Conservation (phyloP, 1,140 invertebrate genomes). For the Orchesella cincta region DNA sequence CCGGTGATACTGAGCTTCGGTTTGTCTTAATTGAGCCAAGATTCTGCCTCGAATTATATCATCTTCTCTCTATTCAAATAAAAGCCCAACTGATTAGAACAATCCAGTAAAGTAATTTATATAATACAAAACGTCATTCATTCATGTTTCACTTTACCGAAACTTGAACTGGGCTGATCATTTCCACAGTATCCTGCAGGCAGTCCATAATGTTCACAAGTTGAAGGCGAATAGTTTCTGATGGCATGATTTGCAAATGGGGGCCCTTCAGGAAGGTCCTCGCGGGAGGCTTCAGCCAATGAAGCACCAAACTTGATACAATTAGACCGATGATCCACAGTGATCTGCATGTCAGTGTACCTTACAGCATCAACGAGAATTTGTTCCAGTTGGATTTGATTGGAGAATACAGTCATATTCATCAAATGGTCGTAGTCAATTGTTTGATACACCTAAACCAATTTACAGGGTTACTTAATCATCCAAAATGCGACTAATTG, state of each 20-base stretch:
- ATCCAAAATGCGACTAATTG: too few species aligned
- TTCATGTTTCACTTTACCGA: too few species aligned
- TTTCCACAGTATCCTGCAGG: constrained; percentile 73
- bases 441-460: constrained; percentile 87
- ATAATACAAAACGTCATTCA: not conserved
- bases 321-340: constrained; percentile 77
- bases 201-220: constrained; percentile 86
- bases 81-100: constrained; percentile 23
- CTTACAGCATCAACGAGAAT: constrained; percentile 89
- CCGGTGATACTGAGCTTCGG: constrained; percentile 81
- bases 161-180: constrained; percentile 79
- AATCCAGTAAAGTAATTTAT: too few species aligned
- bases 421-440: constrained; percentile 83
- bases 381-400: constrained; percentile 81
- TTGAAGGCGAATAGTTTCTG: constrained; percentile 91
- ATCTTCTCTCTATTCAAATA: constrained; percentile 64
- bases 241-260: constrained; percentile 89
- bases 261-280: constrained; percentile 91
- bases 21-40: constrained; percentile 82
- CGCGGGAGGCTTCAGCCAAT: constrained; percentile 84
- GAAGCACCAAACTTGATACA: constrained; percentile 93
- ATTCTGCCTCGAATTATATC: constrained; percentile 75
- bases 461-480: not conserved
- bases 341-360: constrained; percentile 90
- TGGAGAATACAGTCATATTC: constrained; percentile 81